Base-by-base conservation (phyloP, 2,113 vertebrate species). In the Rhizomys pruinosus region DNA sequence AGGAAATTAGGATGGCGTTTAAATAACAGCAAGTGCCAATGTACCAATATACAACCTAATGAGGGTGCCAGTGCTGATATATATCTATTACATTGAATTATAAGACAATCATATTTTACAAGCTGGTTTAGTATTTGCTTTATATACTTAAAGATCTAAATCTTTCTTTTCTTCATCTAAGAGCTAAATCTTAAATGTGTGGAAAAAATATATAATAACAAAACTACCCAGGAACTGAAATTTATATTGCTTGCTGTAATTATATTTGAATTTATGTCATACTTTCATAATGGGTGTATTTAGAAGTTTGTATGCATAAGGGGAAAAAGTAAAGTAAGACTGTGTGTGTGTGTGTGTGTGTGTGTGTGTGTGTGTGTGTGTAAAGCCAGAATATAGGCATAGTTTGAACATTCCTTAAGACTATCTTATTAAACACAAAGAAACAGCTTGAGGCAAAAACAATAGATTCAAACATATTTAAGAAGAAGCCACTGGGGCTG, bases 1-100 rank as follows among this genome's bases (percentile, higher is more conserved):
- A 89, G 71, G 73, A 97, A 96, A 89, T 27, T 27, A 47, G 42
- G 90, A 96, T 96, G 89, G 80, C 82, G 93, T 96, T 95, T 97
- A 96, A 97, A 97, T 90, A 95, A 82, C n/a, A 95, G 89, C 13
- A 94, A 96, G 80, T 79, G 29, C 71, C 89, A 95, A 66, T 89
- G 92, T 3, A 16, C 76, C 94, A 15, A 68, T 87, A 92, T 69
- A 92, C 27, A 92, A 68, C 82, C 64, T 92, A 96, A 96, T 64
- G 74, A 80, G 92, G 71, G 63, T 39, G 77, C 44, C 39, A 78
- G 32, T 68, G 93, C 85, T 87, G 71, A 93, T 92, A 76, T 82
- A 92, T 95, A 93, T 42, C 71, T 92, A 44, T 92, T 86, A 89
- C 52, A 72, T 10, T 66, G n/a, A n/a, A 76, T 32, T 68, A 5